A percentile compares a stretch with the other conserved stretches of the same genome.
Conservation (phyloP, 2,797 vertebrate genomes). For the Rallus crepitans region DNA sequence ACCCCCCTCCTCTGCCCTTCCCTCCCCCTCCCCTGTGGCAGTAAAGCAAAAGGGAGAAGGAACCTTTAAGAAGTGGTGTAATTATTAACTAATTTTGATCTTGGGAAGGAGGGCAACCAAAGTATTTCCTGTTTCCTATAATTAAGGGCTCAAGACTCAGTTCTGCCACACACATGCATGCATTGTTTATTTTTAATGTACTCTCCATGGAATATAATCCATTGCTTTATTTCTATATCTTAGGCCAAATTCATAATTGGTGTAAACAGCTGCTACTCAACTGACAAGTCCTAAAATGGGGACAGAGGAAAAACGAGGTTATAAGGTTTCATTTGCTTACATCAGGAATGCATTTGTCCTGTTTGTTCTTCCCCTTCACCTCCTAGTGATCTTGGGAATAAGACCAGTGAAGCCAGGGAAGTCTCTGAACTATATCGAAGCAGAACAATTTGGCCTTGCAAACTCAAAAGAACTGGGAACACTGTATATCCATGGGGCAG, state of each 20-base stretch:
- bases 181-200: slow-evolving; percentile 67
- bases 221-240: slow-evolving; percentile 49
- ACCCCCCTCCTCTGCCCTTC: neutral
- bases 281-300: slow-evolving; percentile 29
- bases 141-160: slow-evolving; percentile 51
- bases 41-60: slow-evolving; percentile 40
- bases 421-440: neutral
- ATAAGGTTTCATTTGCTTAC: slow-evolving; percentile 52
- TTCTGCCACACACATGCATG: slow-evolving; percentile 35
- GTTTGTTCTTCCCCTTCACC: slow-evolving; percentile 19
- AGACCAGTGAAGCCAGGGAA: neutral
- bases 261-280: slow-evolving; percentile 59
- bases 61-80: slow-evolving; percentile 51
- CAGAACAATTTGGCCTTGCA: neutral
- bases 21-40: neutral
- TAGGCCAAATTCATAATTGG: slow-evolving; percentile 60
- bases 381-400: neutral
- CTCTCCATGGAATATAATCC: slow-evolving; percentile 54
- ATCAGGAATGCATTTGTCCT: slow-evolving; percentile 38
- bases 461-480: neutral
- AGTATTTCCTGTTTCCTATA: slow-evolving; percentile 74
- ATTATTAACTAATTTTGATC: slow-evolving; percentile 69
- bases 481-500: neutral
- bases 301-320: slow-evolving; percentile 35
- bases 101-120: slow-evolving; percentile 45